phyloP scores from a whole-genome alignment of 2,888 invertebrate genomes.

The Plebejus anna region DNA sequence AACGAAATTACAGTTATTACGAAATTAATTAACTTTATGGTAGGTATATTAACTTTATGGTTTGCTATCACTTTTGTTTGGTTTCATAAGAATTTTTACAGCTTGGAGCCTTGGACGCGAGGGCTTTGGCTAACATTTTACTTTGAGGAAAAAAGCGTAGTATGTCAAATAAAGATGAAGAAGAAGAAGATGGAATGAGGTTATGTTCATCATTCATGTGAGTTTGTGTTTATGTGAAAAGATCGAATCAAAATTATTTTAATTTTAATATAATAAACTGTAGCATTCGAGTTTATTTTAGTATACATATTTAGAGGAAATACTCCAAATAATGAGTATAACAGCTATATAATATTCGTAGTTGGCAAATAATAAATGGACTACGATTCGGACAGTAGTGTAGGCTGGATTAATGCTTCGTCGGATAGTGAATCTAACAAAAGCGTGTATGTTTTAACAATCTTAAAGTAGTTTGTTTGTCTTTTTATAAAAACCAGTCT shows the following conservation, averaged over 20 bases:
- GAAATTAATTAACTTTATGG: too few species aligned
- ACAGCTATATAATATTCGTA: background rate
- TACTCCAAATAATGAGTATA: background rate
- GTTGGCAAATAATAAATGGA: conserved; percentile 12
- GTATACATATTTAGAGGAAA: background rate
- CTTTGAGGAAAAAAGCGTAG: background rate
- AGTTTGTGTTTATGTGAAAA: background rate
- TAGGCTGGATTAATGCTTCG: conserved; percentile 54
- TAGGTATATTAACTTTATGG: too few species aligned
- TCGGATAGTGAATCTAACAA: conserved; percentile 38
- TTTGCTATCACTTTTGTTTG: too few species aligned
- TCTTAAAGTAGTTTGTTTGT: background rate
- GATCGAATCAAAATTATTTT: background rate
- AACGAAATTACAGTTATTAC: too few species aligned
- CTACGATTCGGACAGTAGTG: conserved; percentile 48
- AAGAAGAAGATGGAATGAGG: background rate
- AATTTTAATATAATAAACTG: background rate
- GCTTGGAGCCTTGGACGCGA: too few species aligned
- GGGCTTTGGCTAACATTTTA: too few species aligned
- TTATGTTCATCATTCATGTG: conserved; percentile 14
- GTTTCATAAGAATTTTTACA: too few species aligned
- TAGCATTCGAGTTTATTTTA: background rate
- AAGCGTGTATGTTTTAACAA: conserved; percentile 44
- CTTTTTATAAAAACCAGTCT: background rate
- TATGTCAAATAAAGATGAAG: background rate